phyloP scores from a whole-genome alignment of 1,140 invertebrate genomes.

The Thaumatotibia leucotreta region DNA sequence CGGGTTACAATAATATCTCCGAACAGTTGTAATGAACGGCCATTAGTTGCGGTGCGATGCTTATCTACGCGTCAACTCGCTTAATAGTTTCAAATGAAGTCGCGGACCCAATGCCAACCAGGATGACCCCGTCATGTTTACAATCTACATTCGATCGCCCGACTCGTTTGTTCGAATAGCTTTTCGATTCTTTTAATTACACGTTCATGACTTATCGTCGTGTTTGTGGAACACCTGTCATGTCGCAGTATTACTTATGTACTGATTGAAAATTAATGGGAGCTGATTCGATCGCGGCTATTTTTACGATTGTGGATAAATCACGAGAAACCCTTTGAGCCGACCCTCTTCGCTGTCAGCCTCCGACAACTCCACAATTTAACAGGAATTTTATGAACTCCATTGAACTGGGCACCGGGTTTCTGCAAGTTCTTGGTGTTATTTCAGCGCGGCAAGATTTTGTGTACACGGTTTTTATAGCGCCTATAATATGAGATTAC shows the following conservation, averaged over 20 bases:
- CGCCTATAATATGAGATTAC: not conserved
- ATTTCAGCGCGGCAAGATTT: not conserved
- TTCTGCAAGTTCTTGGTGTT: not conserved
- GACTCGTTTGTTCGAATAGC: not conserved
- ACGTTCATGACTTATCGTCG: not conserved
- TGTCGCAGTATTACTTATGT: not conserved
- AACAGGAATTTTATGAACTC: constrained; percentile 10
- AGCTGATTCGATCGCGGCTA: not conserved
- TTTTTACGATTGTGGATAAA: constrained; percentile 8
- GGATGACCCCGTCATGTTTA: not conserved
- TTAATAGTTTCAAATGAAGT: not conserved
- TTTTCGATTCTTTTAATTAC: constrained; percentile 2
- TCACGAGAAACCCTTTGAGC: constrained; percentile 5
- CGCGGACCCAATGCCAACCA: not conserved
- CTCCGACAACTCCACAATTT: constrained; percentile 8
- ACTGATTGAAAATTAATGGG: constrained; percentile 9
- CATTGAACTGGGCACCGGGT: not conserved
- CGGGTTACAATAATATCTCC: not conserved
- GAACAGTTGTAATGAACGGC: not conserved
- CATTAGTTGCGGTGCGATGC: not conserved
- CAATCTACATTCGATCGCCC: not conserved
- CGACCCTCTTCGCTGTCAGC: not conserved
- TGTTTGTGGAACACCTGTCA: constrained; percentile 1
- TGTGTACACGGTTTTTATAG: not conserved
- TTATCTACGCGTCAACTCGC: constrained; percentile 1